Conservation (phyloP, 2,888 invertebrate species). For the Griposia aprilina region DNA sequence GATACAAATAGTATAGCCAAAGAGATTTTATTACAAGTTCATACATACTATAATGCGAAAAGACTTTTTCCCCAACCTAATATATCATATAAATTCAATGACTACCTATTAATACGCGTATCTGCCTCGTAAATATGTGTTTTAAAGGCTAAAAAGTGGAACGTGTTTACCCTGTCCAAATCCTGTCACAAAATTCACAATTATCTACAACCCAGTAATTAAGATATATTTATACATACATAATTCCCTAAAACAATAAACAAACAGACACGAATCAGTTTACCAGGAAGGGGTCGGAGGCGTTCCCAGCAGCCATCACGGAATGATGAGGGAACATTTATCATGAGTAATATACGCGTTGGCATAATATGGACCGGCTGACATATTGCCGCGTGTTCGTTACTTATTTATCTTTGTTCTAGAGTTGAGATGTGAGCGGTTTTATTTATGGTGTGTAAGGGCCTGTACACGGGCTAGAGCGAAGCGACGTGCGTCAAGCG, state of each 20-base stretch:
- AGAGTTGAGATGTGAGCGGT: conserved; percentile 13
- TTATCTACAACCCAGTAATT: conserved; percentile 5
- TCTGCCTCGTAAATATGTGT: no score
- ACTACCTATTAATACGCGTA: no score
- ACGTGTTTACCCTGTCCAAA: neutral
- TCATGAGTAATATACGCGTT: conserved; percentile 51
- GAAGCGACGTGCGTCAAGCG: no score
- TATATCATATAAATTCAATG: no score
- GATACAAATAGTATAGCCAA: no score
- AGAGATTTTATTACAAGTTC: no score
- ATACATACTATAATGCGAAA: no score
- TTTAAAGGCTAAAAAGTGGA: neutral
- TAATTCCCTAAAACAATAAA: conserved; percentile 1
- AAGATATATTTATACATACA: neutral
- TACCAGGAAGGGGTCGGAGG: conserved; percentile 20
- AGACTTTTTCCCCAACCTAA: no score
- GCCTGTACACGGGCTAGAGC: no score
- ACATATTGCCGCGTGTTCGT: conserved; percentile 52
- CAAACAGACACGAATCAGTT: conserved; percentile 13
- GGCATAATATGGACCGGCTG: conserved; percentile 32
- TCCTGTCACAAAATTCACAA: neutral
- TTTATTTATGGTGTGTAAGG: conserved; percentile 32
- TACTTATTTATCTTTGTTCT: conserved; percentile 61
- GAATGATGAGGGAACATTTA: conserved; percentile 61
- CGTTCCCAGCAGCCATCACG: conserved; percentile 36